Evolutionary conservation across 1,140 invertebrate genomes (phyloP).

Genomic region (Tetragonula clypearis): DNA sequence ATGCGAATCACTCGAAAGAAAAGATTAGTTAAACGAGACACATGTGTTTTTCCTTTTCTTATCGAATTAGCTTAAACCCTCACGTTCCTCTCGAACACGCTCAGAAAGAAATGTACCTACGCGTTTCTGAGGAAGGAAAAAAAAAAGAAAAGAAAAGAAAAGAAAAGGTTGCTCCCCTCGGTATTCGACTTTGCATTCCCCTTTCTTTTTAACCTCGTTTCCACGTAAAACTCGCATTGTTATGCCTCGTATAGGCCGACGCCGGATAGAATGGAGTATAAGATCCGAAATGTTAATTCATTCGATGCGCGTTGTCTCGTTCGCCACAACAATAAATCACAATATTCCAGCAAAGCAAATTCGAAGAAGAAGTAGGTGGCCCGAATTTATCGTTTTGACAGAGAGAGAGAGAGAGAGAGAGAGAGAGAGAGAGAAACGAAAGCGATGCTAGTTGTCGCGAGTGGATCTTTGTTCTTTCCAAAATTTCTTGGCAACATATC

Average conservation of each 20-base stretch:
- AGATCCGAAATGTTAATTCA: constrained; percentile 55
- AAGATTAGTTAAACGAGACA: no score
- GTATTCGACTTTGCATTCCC: constrained; percentile 50
- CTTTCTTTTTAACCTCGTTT: constrained; percentile 66
- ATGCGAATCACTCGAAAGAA: no score
- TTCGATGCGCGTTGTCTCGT: constrained; percentile 32
- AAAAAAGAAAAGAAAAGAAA: no score
- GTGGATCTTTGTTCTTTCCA: neutral
- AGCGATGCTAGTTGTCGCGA: neutral
- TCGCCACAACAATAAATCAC: constrained; percentile 42
- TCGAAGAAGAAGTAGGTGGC: neutral
- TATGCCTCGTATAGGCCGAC: constrained; percentile 51
- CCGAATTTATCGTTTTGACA: neutral
- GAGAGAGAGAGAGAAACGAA: neutral
- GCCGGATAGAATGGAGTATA: constrained; percentile 32
- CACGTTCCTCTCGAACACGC: no score
- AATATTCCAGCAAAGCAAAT: constrained; percentile 19
- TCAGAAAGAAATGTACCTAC: no score
- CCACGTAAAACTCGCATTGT: constrained; percentile 57
- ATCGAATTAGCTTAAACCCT: no score
- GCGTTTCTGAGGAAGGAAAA: no score
- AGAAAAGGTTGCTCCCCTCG: constrained; percentile 11
- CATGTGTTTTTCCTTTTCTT: no score
- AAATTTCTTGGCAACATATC: no score
- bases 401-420: neutral